These are phyloP conservation scores for Bergia sp. DNA, from an alignment of 92 coral and sea anemone species.

Conservation along the genomic window DNA sequence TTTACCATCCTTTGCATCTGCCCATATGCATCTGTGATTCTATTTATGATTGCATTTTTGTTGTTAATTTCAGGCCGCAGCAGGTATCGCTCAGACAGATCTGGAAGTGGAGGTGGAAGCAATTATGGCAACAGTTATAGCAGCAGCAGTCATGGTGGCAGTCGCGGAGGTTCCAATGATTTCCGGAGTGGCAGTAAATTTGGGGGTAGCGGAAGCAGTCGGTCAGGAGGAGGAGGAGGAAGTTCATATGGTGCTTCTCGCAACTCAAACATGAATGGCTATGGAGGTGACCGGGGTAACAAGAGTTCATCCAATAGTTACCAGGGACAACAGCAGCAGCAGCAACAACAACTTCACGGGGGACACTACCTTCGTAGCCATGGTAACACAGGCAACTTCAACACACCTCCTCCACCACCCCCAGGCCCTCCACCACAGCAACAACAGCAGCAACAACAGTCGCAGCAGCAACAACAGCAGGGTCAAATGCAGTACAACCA, in stretches of 20 bases:
- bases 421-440: slow-evolving; percentile 64
- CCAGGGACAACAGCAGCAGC: slow-evolving; percentile 59
- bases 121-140: slow-evolving; percentile 49
- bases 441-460: slow-evolving; percentile 61
- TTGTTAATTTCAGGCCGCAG: slow-evolving; percentile 73
- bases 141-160: slow-evolving; percentile 33
- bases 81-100: slow-evolving; percentile 77
- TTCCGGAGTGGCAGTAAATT: slow-evolving; percentile 55
- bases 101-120: slow-evolving; percentile 67
- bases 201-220: slow-evolving; percentile 61
- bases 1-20: neutral
- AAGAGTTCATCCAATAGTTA: slow-evolving; percentile 46
- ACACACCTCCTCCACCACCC: slow-evolving; percentile 78
- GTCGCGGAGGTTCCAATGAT: slow-evolving; percentile 51
- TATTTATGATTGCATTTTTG: neutral
- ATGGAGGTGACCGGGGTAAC: slow-evolving; percentile 58
- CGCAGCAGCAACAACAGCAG: slow-evolving; percentile 43
- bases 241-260: slow-evolving; percentile 41
- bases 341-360: slow-evolving; percentile 53
- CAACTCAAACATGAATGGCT: slow-evolving; percentile 54
- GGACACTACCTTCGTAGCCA: slow-evolving; percentile 48
- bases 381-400: slow-evolving; percentile 44
- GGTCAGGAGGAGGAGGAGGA: slow-evolving; percentile 53
- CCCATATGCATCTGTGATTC: neutral
- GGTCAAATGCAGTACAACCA: slow-evolving; percentile 31